A percentile compares a stretch with the other conserved stretches of the same genome.
phyloP scores from a whole-genome alignment of 2,888 invertebrate genomes.

The Priocnemis perturbator region DNA sequence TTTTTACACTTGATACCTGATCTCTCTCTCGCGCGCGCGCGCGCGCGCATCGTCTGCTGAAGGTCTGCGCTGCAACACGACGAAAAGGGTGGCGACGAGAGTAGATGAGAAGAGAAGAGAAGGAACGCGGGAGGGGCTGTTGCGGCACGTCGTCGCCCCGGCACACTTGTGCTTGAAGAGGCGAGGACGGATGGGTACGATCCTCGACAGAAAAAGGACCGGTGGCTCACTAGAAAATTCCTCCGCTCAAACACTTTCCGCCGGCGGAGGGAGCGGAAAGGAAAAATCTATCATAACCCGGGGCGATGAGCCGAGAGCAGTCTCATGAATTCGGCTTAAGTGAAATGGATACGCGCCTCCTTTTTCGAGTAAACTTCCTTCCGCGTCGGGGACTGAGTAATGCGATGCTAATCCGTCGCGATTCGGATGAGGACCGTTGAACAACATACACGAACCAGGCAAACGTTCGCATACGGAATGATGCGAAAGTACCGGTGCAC shows the following conservation, averaged over 20 bases:
- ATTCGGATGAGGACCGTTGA: slow-evolving; percentile 11
- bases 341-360: slow-evolving; percentile 65
- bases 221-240: slow-evolving; percentile 7
- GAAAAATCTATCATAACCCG: slow-evolving; percentile 51
- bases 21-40: slow-evolving; percentile 49
- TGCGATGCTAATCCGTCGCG: slow-evolving; percentile 72
- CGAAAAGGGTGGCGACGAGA: slow-evolving; percentile 10
- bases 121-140: slow-evolving; percentile 20
- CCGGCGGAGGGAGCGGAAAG: neutral
- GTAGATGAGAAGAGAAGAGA: slow-evolving; percentile 19
- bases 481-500: slow-evolving; percentile 8
- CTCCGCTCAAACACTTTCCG: slow-evolving; percentile 15
- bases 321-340: slow-evolving; percentile 75
- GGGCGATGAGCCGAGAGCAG: slow-evolving; percentile 51
- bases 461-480: too few relatives aligned
- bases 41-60: slow-evolving; percentile 4
- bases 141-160: slow-evolving; percentile 47
- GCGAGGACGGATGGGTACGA: slow-evolving; percentile 48
- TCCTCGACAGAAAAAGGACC: slow-evolving; percentile 51
- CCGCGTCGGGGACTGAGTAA: slow-evolving; percentile 58
- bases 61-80: slow-evolving; percentile 6
- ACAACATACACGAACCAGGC: slow-evolving; percentile 29
- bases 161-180: slow-evolving; percentile 55
- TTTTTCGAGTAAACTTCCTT: slow-evolving; percentile 12
- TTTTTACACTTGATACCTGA: slow-evolving; percentile 72